Base-by-base conservation (phyloP, 2,113 vertebrate species). In the rat (Rattus norvegicus) region DNA sequence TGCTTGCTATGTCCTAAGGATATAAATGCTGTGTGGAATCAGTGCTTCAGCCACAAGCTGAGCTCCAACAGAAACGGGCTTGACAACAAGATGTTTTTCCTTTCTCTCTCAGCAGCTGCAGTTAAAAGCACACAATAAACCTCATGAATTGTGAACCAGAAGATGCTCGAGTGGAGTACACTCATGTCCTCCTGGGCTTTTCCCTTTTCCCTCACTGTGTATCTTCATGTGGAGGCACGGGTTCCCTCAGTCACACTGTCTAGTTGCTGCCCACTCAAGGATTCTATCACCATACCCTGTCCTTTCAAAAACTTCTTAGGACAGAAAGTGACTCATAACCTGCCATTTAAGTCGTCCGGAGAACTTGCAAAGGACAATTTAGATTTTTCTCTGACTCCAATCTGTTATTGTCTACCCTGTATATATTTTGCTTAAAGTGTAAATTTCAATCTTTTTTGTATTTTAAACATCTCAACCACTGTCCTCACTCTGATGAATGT, bases 401-500 rank as follows among this genome's bases (percentile, higher is more conserved):
- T 73, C 30, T 81, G 52, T 93, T 93, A 93, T 88, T 94, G 77
- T 94, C 63, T 90, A 56, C 26, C 79, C 39, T 79, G 47, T 83
- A 84, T 52, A 94, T 77, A 95, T 92, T 93, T 95, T 92, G 91
- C 83, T 93, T 87, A 84, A 95, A 94, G 90, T 84, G 90, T 30
- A 93, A 77, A 95, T 96, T 95, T 91, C 20, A 95, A 4, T 89
- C 88, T 96, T 97, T 97, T 88, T 91, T 73, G 67, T 39, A 95
- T 95, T 96, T 97, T 87, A 92, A 94, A 97, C 30, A 95, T 87
- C 89, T 95, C 81, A 95, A 91, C 72, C 85, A 92, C 54, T 96
- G 96, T 91, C 63, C 61, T 95, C 93, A 91, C 1, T 1, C 87
- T 2, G 0, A 69, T 1, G 11, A 69, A 24, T 89, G 33, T 95